Evolutionary conservation across 1,140 invertebrate genomes (phyloP).

Genomic region (Dryas iulia): DNA sequence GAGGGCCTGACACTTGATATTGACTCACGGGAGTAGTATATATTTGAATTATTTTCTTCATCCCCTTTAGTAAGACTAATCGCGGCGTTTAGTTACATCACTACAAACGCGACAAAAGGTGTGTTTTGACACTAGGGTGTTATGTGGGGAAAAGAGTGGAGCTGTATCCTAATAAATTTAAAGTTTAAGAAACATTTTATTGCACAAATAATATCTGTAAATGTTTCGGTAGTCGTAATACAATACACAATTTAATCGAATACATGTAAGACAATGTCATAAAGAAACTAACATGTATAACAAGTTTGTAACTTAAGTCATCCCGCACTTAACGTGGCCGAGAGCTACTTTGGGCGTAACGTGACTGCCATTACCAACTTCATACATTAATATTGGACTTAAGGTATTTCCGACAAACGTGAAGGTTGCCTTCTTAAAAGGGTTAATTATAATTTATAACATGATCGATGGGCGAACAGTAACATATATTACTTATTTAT

Average conservation of each 20-base stretch:
- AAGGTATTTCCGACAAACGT: slow-evolving; percentile 25
- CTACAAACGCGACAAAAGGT: too few relatives aligned
- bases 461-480: neutral
- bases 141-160: too few relatives aligned
- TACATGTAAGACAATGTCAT: neutral
- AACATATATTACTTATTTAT: neutral
- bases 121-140: too few relatives aligned
- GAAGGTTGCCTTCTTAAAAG: slow-evolving; percentile 19
- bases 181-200: too few relatives aligned
- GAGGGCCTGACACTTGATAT: too few relatives aligned
- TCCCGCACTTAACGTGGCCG: slow-evolving; percentile 25
- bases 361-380: slow-evolving; percentile 38
- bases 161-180: too few relatives aligned
- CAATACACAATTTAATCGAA: neutral
- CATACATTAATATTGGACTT: slow-evolving; percentile 40
- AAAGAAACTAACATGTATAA: slow-evolving; percentile 21
- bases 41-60: too few relatives aligned
- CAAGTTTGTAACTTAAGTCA: slow-evolving; percentile 25
- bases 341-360: slow-evolving; percentile 37
- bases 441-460: slow-evolving; percentile 12
- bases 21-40: too few relatives aligned
- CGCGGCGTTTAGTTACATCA: too few relatives aligned
- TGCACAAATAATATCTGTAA: neutral
- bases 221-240: neutral
- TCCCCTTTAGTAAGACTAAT: too few relatives aligned